phyloP scores from a whole-genome alignment of 2,113 vertebrate genomes.

The Neodontobutis hainanensis region DNA sequence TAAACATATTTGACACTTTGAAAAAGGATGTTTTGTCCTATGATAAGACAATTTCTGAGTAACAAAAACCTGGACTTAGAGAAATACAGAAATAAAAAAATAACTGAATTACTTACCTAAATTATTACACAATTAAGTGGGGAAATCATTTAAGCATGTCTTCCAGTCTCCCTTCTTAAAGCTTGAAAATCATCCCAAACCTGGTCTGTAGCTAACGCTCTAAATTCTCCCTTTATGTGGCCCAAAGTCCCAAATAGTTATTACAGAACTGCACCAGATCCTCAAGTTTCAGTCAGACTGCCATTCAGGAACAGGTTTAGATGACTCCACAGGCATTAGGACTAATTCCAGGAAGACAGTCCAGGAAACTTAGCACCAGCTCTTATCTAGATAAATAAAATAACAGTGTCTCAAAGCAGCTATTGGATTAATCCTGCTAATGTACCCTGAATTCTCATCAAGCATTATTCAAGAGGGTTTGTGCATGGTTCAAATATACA shows the following conservation, averaged over 20 bases:
- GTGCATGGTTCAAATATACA: conserved; percentile 13
- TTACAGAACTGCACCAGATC: conserved; percentile 52
- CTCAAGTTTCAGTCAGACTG: conserved; percentile 44
- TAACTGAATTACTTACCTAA: too few species aligned
- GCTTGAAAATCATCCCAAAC: conserved; percentile 8
- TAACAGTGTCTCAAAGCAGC: conserved; percentile 33
- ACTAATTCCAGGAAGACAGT: conserved; percentile 22
- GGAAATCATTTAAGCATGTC: not conserved
- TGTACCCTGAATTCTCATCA: not conserved
- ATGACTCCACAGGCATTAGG: conserved; percentile 15
- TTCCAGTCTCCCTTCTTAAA: conserved; percentile 8
- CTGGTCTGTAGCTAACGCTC: conserved; percentile 29
- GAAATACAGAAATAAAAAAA: too few species aligned
- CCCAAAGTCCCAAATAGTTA: conserved; percentile 46
- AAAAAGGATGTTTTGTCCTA: not conserved
- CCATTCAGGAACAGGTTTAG: conserved; percentile 34
- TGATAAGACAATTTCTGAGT: too few species aligned
- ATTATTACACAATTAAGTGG: too few species aligned
- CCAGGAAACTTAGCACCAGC: conserved; percentile 25
- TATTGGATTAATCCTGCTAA: conserved; percentile 22
- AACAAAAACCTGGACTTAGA: too few species aligned
- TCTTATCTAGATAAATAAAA: conserved; percentile 31
- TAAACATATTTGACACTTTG: not conserved
- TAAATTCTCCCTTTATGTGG: conserved; percentile 41
- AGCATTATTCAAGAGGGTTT: conserved; percentile 4